Evolutionary conservation across 1,140 invertebrate genomes (phyloP).

Genomic region (Dendrolimus kikuchii): DNA sequence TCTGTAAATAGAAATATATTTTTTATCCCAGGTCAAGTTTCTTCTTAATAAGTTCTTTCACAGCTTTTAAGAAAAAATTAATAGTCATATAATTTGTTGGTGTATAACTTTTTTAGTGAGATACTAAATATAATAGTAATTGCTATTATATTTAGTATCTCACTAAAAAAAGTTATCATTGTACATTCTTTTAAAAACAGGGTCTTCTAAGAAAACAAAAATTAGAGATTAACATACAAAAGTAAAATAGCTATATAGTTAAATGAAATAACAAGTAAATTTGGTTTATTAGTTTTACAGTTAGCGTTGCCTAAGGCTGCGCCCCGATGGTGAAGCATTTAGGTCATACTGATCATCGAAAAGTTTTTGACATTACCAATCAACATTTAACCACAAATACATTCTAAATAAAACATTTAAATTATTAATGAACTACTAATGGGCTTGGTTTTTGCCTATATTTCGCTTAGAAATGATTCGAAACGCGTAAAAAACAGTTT

Average conservation of each 20-base stretch:
- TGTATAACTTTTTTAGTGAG: no score
- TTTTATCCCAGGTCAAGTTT: background rate
- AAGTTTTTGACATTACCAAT: constrained; percentile 7
- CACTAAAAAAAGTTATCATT: no score
- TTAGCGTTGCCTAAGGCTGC: constrained; percentile 21
- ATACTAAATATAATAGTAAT: no score
- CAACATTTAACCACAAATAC: constrained; percentile 5
- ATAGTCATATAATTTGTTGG: constrained; percentile 1
- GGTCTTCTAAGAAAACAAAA: no score
- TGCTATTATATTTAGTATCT: no score
- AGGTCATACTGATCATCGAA: constrained; percentile 16
- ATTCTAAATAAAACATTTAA: constrained; percentile 4
- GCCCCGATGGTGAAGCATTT: constrained; percentile 20
- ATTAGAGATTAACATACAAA: no score
- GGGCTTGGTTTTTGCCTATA: constrained; percentile 1
- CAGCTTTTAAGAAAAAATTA: constrained; percentile 1
- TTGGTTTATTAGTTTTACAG: constrained; percentile 9
- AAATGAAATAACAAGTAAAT: no score
- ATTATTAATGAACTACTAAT: constrained; percentile 2
- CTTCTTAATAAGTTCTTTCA: background rate
- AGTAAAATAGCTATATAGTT: no score
- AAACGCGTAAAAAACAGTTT: constrained; percentile 19
- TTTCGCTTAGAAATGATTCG: constrained; percentile 15
- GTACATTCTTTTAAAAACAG: no score
- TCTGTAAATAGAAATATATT: constrained; percentile 38